A percentile compares a stretch with the other conserved stretches of the same genome.
Conservation (phyloP, 2,113 vertebrate species). For the Romanogobio albipinnatus region DNA sequence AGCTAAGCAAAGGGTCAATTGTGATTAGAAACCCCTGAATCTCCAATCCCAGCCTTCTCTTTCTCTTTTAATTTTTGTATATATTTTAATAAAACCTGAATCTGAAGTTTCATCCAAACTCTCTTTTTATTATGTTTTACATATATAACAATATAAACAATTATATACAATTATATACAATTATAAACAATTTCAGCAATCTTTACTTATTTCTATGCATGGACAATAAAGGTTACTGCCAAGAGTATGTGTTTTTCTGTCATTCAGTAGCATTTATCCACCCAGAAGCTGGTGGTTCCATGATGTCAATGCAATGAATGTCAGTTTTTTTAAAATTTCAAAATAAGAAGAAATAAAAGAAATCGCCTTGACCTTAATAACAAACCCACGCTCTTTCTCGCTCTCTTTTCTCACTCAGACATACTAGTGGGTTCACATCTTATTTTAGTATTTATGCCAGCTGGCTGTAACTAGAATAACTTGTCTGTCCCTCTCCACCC, state of each 20-base stretch:
- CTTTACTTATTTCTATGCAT: conserved; percentile 62
- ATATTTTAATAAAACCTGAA: conserved; percentile 68
- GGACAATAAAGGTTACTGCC: conserved; percentile 73
- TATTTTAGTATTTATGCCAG: conserved; percentile 74
- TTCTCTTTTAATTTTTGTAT: conserved; percentile 69
- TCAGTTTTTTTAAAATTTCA: background rate
- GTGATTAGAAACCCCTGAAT: conserved; percentile 7
- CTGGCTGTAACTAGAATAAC: conserved; percentile 78
- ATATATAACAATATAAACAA: too few relatives aligned
- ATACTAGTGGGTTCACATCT: conserved; percentile 58
- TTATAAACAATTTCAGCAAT: conserved; percentile 63
- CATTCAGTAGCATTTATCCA: background rate
- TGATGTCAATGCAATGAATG: background rate
- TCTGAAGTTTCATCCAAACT: conserved; percentile 47
- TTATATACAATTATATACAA: too few relatives aligned
- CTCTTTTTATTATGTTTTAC: conserved; percentile 70
- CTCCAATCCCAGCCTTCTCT: conserved; percentile 3
- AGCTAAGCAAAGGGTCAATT: background rate
- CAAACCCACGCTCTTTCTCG: conserved; percentile 1
- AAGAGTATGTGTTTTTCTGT: background rate
- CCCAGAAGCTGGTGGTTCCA: background rate
- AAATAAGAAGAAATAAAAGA: background rate
- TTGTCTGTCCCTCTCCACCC: conserved; percentile 59
- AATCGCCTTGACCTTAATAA: background rate
- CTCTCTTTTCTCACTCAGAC: conserved; percentile 58